These are phyloP conservation scores for Drosophila pandora DNA, from an alignment of 1,140 invertebrate species.

Conservation along the genomic window DNA sequence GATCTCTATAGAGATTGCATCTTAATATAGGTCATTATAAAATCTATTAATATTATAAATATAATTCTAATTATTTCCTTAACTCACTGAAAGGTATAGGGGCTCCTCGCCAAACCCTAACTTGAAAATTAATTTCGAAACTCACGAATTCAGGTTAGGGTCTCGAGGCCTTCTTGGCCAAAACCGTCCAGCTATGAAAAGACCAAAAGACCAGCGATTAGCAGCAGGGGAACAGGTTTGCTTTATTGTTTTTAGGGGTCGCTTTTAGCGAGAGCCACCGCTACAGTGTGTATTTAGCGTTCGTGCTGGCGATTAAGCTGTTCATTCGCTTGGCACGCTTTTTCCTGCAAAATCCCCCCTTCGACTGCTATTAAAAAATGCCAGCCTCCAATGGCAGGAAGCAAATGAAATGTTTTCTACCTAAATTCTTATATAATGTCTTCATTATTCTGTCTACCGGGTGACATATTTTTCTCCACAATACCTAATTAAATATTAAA, in stretches of 20 bases:
- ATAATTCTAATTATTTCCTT: not conserved
- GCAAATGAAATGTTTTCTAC: slow-evolving; percentile 44
- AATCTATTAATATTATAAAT: not conserved
- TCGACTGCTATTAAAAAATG: slow-evolving; percentile 66
- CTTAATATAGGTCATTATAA: not conserved
- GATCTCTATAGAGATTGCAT: not conserved
- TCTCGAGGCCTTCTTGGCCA: slow-evolving; percentile 2
- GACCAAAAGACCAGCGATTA: slow-evolving; percentile 17
- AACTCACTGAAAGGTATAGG: no score
- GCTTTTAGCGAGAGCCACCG: slow-evolving; percentile 34
- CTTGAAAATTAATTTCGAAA: slow-evolving; percentile 3
- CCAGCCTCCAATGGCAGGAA: slow-evolving; percentile 47
- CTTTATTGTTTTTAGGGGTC: slow-evolving; percentile 40
- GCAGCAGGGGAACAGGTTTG: slow-evolving; percentile 33
- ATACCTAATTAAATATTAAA: not conserved
- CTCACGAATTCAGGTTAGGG: slow-evolving; percentile 2
- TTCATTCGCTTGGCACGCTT: slow-evolving; percentile 67
- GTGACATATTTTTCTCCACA: slow-evolving; percentile 1
- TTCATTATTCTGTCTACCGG: slow-evolving; percentile 43
- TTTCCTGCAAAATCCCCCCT: slow-evolving; percentile 26
- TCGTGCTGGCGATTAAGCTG: slow-evolving; percentile 60
- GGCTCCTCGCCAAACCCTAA: not conserved
- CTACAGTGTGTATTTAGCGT: slow-evolving; percentile 51
- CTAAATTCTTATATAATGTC: slow-evolving; percentile 71
- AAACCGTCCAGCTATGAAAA: slow-evolving; percentile 38